Base-by-base conservation (phyloP, 2,113 vertebrate genomes). In the Nothocercus nigrocapillus region DNA sequence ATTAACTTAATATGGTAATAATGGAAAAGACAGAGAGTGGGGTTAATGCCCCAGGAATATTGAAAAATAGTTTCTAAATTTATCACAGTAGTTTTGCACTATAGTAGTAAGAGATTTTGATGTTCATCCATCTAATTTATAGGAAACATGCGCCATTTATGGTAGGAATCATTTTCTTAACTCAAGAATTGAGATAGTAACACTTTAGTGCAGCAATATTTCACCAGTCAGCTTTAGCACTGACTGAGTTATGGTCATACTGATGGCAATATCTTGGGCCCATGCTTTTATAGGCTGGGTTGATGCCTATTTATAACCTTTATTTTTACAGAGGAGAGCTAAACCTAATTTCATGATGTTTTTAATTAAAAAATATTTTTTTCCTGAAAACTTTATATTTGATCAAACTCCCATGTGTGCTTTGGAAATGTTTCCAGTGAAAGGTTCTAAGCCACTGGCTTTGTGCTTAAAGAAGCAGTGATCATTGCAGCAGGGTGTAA, bases 391-490 rank as follows among this genome's bases (percentile, higher is more conserved):
- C 19, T 56, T 54, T 63, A 27, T 45, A 11, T 67, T 90, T 56
- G 40, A 75, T 84, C 88, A 77, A 92, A 40, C 15, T 89, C 47
- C 45, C 38, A 15, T 56, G 89, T 91, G 90, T 70, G 51, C 45
- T 78, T 93, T 88, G 82, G 85, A 94, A 88, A 51, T 53, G 27
- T 36, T 83, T 91, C 81, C 90, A 70, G 62, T 59, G 72, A 49
- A 80, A 82, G 69, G 75, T 78, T 93, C 74, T 70, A 93, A 91
- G 51, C 76, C 88, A 47, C 76, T 22, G 76, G 88, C 27, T 93
- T 88, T 96, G 86, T 96, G 93, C 96, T 96, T 94, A 93, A 92
- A 91, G 42, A 74, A 83, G 92, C 82, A 82, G 40, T 56, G 80
- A 84, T 95, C 4, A 0, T 83, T 91, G 82, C 82, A 91, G 68